Evolutionary conservation across 2,888 invertebrate species (phyloP).

Genomic region (Pycnomerus fuliginosus): DNA sequence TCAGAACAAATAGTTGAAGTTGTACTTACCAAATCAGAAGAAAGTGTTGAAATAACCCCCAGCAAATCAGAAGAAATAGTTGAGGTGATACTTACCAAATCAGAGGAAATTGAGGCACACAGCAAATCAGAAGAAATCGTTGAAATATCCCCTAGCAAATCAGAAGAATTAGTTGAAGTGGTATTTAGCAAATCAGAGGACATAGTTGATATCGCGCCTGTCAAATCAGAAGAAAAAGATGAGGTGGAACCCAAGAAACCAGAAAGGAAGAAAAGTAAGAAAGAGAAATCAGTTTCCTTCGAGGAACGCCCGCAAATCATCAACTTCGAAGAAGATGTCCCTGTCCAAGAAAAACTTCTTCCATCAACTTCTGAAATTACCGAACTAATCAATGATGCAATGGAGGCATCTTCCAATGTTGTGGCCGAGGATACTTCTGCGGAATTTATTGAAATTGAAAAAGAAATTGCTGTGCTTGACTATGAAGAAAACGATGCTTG

Average conservation of each 20-base stretch:
- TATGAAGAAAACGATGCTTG: conserved; percentile 36
- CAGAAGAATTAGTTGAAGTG: not conserved
- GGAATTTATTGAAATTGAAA: conserved; percentile 3
- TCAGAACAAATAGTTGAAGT: not conserved
- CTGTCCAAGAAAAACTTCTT: conserved; percentile 20
- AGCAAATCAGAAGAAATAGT: conserved; percentile 16
- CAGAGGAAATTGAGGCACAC: not conserved
- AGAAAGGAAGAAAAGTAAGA: conserved; percentile 32
- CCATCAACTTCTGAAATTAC: conserved; percentile 16
- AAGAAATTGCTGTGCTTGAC: conserved; percentile 14
- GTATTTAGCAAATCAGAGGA: not conserved
- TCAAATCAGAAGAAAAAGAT: conserved; percentile 1
- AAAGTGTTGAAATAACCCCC: conserved; percentile 1
- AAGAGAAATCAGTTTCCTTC: conserved; percentile 46
- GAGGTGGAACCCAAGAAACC: conserved; percentile 4
- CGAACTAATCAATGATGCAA: conserved; percentile 12
- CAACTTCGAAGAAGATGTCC: conserved; percentile 25
- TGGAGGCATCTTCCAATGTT: not conserved
- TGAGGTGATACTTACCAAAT: not conserved
- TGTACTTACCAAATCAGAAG: not conserved
- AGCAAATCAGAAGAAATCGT: conserved; percentile 1
- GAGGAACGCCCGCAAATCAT: conserved; percentile 45
- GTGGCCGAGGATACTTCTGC: not conserved
- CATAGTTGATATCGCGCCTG: too few relatives aligned
- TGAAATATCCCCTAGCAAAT: not conserved